Percentiles rank a stretch among this genome's conserved stretches.
These are phyloP conservation scores for Rhipidura dahli DNA, from an alignment of 2,113 vertebrate species.

Conservation along the genomic window DNA sequence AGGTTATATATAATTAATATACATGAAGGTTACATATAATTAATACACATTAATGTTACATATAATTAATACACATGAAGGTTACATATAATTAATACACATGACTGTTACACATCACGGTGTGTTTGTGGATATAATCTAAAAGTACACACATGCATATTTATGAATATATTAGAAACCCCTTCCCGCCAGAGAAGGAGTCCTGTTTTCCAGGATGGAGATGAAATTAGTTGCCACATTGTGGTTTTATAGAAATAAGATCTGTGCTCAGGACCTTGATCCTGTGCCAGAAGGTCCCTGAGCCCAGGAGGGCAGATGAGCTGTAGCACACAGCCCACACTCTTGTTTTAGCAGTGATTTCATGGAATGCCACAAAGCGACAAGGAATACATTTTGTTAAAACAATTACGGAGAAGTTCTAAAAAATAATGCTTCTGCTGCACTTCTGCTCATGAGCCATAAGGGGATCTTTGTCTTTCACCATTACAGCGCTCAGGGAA, in stretches of 20 bases:
- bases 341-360: neutral
- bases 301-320: neutral
- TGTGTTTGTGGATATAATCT: neutral
- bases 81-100: neutral
- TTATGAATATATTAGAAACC: neutral
- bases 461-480: slow-evolving; percentile 33
- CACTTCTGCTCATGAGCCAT: slow-evolving; percentile 1
- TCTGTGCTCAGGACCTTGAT: neutral
- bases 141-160: rapidly evolving
- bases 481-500: neutral
- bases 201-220: neutral
- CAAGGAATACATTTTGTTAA: neutral
- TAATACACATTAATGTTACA: no score
- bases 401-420: neutral
- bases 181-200: neutral
- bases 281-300: neutral
- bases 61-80: neutral
- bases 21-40: no score
- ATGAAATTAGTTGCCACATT: neutral
- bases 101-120: rapidly evolving
- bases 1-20: no score
- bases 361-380: neutral
- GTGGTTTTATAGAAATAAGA: neutral
- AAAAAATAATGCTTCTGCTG: slow-evolving; percentile 15
- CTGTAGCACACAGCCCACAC: neutral